Percentiles rank a stretch among this genome's conserved stretches.
phyloP scores from a whole-genome alignment of 2,888 invertebrate species.

The Eutolmus rufibarbis region DNA sequence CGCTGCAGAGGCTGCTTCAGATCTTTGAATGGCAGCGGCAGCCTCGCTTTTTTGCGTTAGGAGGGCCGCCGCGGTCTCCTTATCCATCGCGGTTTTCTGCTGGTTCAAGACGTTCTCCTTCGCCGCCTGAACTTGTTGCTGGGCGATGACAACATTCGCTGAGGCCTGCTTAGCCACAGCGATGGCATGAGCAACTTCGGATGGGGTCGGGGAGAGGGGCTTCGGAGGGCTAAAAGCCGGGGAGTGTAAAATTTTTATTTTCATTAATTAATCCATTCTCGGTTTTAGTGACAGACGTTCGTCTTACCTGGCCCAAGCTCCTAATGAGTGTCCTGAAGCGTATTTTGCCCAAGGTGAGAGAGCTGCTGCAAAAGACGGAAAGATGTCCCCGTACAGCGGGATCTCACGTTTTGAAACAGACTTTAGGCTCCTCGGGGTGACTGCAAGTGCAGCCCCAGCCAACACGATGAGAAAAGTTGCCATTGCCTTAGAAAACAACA shows the following conservation, averaged over 20 bases:
- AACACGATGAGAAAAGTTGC: neutral
- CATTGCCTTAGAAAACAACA: neutral
- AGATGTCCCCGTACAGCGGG: neutral
- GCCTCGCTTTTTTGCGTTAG: constrained; percentile 72
- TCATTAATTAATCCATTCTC: neutral
- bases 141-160: constrained; percentile 73
- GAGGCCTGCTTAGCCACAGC: constrained; percentile 79
- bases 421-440: neutral
- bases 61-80: constrained; percentile 74
- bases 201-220: constrained; percentile 63
- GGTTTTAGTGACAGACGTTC: neutral
- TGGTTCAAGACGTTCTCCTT: constrained; percentile 76
- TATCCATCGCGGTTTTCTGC: constrained; percentile 76
- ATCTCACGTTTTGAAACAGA: constrained; percentile 2
- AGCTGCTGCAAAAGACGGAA: neutral
- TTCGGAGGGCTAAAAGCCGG: neutral
- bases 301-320: constrained; percentile 7
- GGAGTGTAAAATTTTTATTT: neutral
- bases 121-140: constrained; percentile 75
- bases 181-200: constrained; percentile 75
- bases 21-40: constrained; percentile 72
- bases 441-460: neutral
- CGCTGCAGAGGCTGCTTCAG: constrained; percentile 72
- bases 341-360: neutral
- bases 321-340: constrained; percentile 3